Evolutionary conservation across 2,113 vertebrate species (phyloP), one percentile per base, ranked within the genome.

Genomic region (Pedionomus torquatus): DNA sequence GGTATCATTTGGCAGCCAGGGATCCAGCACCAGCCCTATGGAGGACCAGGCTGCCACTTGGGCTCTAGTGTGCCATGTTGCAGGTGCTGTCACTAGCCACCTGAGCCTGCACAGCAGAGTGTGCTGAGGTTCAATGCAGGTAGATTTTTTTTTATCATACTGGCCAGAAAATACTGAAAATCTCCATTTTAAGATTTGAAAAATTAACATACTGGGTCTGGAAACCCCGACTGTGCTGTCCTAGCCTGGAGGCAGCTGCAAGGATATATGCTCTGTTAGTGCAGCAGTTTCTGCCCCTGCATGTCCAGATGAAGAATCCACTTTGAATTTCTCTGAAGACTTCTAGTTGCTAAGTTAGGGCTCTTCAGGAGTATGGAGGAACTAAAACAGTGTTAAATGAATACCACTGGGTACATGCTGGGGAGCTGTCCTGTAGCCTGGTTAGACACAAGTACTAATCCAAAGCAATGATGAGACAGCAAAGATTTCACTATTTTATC

Each of bases 331-430:
- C 15, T 74, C 35, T 81, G 39, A 60, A 74, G 20, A 48, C 5
- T 48, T 78, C 21, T 46, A 49, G 16, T 11, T 90, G 17, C 4
- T 43, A 55, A 51, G 1, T 48, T 48, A 43, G 11, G 21, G 5
- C 18, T 61, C 8, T 58, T 83, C 41, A 49, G 10, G 6, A 13
- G 11, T 46, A 11, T 7, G 20, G 48, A 20, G 3, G 33, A 63
- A 35, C 25, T 48, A 35, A 61, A 87, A 74, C 4, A 23, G 31
- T 1, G 3, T 2, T 35, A 9, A 37, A 9, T 8, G 2, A 58
- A 16, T 33, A 30, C 51, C 1, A 1, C 0, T 64, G 11, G 15
- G 7, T 41, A 21, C 2, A 26, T 0, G 48, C 23, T 17, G 33
- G 44, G 19, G n/a, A 89, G 4, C 37, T 30, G 26, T 31, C 14